phyloP scores from a whole-genome alignment of 2,797 vertebrate genomes.

The Pteropus rufus region DNA sequence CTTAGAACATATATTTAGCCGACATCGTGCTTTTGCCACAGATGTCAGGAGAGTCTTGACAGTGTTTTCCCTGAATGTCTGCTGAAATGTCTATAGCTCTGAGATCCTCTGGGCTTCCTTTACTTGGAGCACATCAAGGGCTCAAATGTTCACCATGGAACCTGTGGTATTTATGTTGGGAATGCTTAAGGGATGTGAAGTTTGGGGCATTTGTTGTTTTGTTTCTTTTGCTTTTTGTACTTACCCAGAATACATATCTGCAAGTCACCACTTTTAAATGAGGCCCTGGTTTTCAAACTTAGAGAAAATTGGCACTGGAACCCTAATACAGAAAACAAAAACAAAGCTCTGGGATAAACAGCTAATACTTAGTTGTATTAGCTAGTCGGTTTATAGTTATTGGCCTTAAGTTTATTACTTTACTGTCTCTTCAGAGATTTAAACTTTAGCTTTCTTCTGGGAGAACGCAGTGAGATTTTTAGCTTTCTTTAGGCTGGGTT shows the following conservation, averaged over 20 bases:
- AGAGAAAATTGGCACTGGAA: neutral
- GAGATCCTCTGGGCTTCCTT: neutral
- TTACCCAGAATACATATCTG: neutral
- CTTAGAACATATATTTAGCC: constrained; percentile 23
- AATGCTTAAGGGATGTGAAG: neutral
- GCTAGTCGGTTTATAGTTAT: neutral
- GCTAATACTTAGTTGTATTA: neutral
- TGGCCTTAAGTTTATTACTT: neutral
- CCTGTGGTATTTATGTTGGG: neutral
- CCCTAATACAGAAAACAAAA: neutral
- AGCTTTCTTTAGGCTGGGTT: neutral
- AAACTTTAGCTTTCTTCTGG: neutral
- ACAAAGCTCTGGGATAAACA: neutral
- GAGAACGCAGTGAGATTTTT: neutral
- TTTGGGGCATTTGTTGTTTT: neutral
- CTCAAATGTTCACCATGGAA: neutral
- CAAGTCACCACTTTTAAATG: neutral
- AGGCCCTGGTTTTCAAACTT: constrained; percentile 8
- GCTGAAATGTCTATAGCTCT: neutral
- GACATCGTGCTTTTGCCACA: neutral
- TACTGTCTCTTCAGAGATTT: neutral
- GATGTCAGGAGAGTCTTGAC: neutral
- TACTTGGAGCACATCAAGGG: neutral
- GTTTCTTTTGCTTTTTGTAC: neutral
- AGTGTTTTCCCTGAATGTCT: neutral